Evolutionary conservation across 2,113 vertebrate genomes (phyloP).

Genomic region (Oreotragus oreotragus): DNA sequence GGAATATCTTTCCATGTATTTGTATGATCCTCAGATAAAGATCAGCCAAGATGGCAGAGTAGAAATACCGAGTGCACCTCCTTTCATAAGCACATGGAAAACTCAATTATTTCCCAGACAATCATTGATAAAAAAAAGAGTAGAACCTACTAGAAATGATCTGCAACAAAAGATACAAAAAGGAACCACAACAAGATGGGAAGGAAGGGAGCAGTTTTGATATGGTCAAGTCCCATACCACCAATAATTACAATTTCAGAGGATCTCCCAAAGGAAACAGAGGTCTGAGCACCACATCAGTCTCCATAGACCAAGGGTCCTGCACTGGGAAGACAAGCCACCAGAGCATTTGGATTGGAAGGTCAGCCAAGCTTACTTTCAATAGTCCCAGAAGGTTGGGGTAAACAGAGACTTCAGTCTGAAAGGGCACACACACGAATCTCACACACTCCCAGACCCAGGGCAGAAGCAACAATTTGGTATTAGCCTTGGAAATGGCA

Average conservation of each 20-base stretch:
- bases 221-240: neutral
- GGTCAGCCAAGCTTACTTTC: neutral
- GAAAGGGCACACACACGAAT: neutral
- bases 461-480: neutral
- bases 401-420: neutral
- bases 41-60: neutral
- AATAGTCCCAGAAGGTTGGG: neutral
- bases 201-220: neutral
- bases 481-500: too few relatives aligned
- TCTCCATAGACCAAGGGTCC: neutral
- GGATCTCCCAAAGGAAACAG: neutral
- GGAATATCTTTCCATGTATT: neutral
- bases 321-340: neutral
- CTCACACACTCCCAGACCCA: neutral
- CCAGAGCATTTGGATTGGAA: neutral
- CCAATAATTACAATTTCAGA: neutral
- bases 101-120: neutral
- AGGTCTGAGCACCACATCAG: neutral
- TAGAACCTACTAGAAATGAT: neutral
- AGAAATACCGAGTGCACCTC: neutral
- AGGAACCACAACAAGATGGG: neutral
- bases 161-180: neutral
- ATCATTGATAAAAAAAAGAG: neutral
- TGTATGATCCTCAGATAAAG: neutral
- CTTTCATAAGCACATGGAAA: neutral